Percentiles rank a stretch among this genome's conserved stretches.
Evolutionary conservation across 2,797 vertebrate genomes (phyloP).

Genomic region (Rhodeus uyekii): DNA sequence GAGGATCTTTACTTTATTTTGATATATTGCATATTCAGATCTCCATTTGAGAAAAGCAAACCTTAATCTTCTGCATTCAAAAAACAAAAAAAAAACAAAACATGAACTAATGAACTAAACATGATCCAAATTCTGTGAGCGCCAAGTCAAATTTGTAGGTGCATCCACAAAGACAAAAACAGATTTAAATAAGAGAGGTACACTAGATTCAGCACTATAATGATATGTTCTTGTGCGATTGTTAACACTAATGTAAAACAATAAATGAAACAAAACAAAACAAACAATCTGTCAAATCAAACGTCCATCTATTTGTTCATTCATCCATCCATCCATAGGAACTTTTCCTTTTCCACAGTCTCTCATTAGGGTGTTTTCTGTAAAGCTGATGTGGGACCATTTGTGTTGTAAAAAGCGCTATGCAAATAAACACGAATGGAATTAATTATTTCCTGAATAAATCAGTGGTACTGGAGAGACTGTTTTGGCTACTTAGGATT

Average conservation of each 20-base stretch:
- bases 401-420: not conserved
- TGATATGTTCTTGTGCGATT: too few species aligned
- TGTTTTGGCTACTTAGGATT: not conserved
- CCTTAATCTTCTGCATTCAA: too few species aligned
- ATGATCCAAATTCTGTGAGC: not conserved
- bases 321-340: too few species aligned
- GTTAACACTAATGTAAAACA: too few species aligned
- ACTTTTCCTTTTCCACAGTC: not conserved
- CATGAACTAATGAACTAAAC: too few species aligned
- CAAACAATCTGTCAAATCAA: too few species aligned
- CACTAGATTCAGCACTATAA: not conserved
- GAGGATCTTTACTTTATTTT: too few species aligned
- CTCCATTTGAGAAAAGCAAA: too few species aligned
- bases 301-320: too few species aligned
- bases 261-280: not conserved
- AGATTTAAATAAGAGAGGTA: not conserved
- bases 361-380: not conserved
- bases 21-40: too few species aligned
- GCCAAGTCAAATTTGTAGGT: not conserved
- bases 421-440: not conserved
- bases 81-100: too few species aligned
- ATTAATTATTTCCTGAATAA: not conserved
- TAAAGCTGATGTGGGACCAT: not conserved
- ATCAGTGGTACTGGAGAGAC: not conserved
- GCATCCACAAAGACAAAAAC: not conserved